Base-by-base conservation (phyloP, 2,113 vertebrate species). In the Takifugu bimaculatus region DNA sequence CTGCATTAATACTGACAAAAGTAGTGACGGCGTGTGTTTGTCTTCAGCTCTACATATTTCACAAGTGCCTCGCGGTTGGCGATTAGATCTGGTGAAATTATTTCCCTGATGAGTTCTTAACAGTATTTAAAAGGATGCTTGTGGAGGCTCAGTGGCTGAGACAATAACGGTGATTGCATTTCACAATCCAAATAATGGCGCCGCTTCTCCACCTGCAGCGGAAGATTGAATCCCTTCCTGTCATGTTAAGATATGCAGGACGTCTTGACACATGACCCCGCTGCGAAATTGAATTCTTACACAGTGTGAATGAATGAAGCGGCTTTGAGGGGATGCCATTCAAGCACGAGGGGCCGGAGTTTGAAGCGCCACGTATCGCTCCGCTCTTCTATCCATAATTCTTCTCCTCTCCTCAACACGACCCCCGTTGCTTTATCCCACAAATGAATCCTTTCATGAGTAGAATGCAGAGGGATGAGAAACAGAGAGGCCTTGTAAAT, bases 201-300 rank as follows among this genome's bases (percentile, higher is more conserved):
- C 43, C 58, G 51, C 80, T 75, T 78, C 58, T 53, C 85, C 86
- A 91, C 56, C 60, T 45, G 54, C 20, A 4, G n/a, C 90, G 90
- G 89, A 87, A 89, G 82, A 88, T 79, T 87, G 59, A 85, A 90
- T 91, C 86, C 82, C 90, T 85, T 85, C 87, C 85, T 89, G 76
- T 84, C 85, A 90, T 88, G 88, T 89, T 91, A 91, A 82, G 67
- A 83, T 85, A 91, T 87, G 49, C 61, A 26, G 55, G 52, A 57
- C 54, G 54, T 87, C 85, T 88, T 10, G 88, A 82, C 83, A 74
- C 72, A 3, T 78, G 79, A 81, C 85, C 66, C 77, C 78, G 84
- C 78, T 74, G 86, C 68, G 88, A 93, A 93, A 95, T 91, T 92
- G 84, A 92, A 92, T 92, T 93, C 88, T 85, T 79, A 86, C 85